These are phyloP conservation scores for Andrena bicolor DNA, from an alignment of 2,888 invertebrate genomes.

Conservation along the genomic window DNA sequence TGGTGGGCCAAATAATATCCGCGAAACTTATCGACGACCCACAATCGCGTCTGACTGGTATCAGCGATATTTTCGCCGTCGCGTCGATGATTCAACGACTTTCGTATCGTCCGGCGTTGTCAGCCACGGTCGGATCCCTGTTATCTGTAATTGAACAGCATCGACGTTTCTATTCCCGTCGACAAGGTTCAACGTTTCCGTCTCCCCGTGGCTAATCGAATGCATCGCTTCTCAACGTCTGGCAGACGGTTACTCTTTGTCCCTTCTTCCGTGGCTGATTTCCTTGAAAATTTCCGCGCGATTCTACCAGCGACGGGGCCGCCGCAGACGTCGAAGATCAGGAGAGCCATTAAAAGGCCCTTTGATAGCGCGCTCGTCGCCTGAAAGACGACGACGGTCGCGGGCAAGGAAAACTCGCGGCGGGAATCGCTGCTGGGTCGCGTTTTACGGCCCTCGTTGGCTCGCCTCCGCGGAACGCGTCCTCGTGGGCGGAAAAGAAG, in stretches of 20 bases:
- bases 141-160: conserved; percentile 35
- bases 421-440: conserved; percentile 41
- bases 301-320: neutral
- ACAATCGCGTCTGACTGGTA: neutral
- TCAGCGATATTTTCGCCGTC: neutral
- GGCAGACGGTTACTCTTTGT: conserved; percentile 17
- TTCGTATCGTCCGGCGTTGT: neutral
- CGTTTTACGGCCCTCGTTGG: conserved; percentile 36
- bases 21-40: neutral
- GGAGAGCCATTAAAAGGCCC: conserved; percentile 34
- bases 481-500: conserved; percentile 48
- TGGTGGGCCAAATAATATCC: neutral
- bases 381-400: conserved; percentile 32
- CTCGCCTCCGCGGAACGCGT: conserved; percentile 17
- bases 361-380: conserved; percentile 7
- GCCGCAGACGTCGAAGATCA: conserved; percentile 24
- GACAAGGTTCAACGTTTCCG: conserved; percentile 30
- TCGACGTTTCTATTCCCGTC: conserved; percentile 27
- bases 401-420: conserved; percentile 35
- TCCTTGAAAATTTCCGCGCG: conserved; percentile 25
- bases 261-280: conserved; percentile 22
- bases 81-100: neutral
- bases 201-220: conserved; percentile 25
- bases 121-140: neutral
- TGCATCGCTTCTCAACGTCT: conserved; percentile 35